Evolutionary conservation across 2,888 invertebrate genomes (phyloP).

Genomic region (Apantesis nais): DNA sequence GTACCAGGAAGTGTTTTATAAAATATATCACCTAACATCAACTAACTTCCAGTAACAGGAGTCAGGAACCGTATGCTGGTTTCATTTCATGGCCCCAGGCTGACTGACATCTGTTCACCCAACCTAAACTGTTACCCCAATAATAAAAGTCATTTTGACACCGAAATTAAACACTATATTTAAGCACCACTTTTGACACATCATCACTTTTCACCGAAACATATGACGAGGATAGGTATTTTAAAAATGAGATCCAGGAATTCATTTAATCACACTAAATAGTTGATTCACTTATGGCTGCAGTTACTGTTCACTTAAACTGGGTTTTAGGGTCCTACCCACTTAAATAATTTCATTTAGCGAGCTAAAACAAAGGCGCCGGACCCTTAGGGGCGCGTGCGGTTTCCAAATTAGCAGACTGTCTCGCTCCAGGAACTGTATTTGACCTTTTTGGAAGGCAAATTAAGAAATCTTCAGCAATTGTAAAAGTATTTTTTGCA

Average conservation of each 20-base stretch:
- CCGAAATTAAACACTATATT: conserved; percentile 9
- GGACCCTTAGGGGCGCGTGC: conserved; percentile 37
- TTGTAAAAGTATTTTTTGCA: conserved; percentile 1
- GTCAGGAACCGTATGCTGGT: background rate
- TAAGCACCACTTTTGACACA: conserved; percentile 11
- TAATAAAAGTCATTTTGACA: conserved; percentile 6
- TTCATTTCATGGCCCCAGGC: background rate
- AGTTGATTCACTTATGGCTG: conserved; percentile 39
- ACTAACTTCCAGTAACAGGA: background rate
- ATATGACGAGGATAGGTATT: conserved; percentile 28
- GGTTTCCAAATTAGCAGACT: conserved; percentile 24
- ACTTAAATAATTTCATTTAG: conserved; percentile 56
- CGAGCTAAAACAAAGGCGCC: conserved; percentile 56
- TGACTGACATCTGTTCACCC: background rate
- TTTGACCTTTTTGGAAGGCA: background rate
- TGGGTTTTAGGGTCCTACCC: conserved; percentile 48
- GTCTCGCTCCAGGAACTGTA: background rate
- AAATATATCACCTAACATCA: background rate
- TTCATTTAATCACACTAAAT: conserved; percentile 26
- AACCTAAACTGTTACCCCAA: background rate
- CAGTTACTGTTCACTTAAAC: conserved; percentile 41
- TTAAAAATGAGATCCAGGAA: conserved; percentile 43
- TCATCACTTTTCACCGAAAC: conserved; percentile 2
- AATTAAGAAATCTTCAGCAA: conserved; percentile 8
- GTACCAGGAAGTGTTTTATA: too few species aligned